A percentile compares a stretch with the other conserved stretches of the same genome.
phyloP scores from a whole-genome alignment of 2,113 vertebrate species.

The Cyprinodon tularosa region DNA sequence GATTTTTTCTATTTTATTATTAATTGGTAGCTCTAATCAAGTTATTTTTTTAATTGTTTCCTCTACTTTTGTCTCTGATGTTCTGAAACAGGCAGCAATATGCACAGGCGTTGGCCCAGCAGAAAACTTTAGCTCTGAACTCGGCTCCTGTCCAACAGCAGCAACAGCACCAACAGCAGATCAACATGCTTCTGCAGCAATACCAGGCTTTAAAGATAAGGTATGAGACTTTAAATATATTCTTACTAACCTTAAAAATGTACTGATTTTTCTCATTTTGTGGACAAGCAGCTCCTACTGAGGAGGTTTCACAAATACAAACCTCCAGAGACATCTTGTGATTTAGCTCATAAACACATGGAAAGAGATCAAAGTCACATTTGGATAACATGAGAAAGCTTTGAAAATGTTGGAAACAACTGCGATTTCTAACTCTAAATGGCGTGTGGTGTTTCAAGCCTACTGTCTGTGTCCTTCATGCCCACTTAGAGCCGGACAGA shows the following conservation, averaged over 20 bases:
- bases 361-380: too few relatives aligned
- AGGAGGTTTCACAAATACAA: too few relatives aligned
- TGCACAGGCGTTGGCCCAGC: constrained; percentile 91
- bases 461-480: too few relatives aligned
- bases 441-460: too few relatives aligned
- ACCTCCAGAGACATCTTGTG: too few relatives aligned
- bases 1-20: background rate
- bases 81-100: constrained; percentile 89
- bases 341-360: too few relatives aligned
- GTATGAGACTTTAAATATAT: constrained; percentile 60
- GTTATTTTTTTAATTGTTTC: background rate
- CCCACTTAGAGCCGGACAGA: too few relatives aligned
- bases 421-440: too few relatives aligned
- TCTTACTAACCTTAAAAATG: background rate
- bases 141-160: constrained; percentile 88
- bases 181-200: constrained; percentile 91
- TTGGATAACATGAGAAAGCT: too few relatives aligned
- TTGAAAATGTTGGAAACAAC: too few relatives aligned
- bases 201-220: constrained; percentile 96
- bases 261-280: background rate
- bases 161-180: constrained; percentile 94
- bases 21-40: background rate
- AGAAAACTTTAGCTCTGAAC: constrained; percentile 89
- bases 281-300: too few relatives aligned
- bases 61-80: background rate